Evolutionary conservation across 1,140 invertebrate genomes (phyloP).

Genomic region (Pseudobourletiella spinata): DNA sequence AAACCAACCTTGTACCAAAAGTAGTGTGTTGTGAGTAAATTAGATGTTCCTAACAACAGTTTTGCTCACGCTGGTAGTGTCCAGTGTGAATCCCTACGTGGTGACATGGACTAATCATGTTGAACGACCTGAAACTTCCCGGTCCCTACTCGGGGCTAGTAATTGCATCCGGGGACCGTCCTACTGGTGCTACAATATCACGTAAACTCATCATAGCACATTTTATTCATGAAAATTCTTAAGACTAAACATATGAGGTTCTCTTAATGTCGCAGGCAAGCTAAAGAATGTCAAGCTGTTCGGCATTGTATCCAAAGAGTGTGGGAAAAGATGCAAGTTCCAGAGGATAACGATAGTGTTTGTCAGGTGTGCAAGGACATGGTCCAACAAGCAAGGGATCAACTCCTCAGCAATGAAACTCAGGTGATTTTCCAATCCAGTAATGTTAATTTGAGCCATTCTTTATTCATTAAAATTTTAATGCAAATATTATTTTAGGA

Average conservation of each 20-base stretch:
- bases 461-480: no score
- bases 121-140: not conserved
- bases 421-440: no score
- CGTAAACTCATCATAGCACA: slow-evolving; percentile 45
- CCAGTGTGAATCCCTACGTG: slow-evolving; percentile 15
- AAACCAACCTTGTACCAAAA: no score
- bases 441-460: no score
- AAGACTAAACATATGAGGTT: not conserved
- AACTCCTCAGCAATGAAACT: slow-evolving; percentile 77
- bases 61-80: no score
- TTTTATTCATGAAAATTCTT: not conserved
- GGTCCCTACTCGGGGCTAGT: slow-evolving; percentile 48
- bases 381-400: slow-evolving; percentile 76
- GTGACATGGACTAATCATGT: slow-evolving; percentile 26
- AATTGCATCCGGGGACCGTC: slow-evolving; percentile 70
- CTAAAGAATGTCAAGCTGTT: slow-evolving; percentile 64
- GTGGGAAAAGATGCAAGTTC: slow-evolving; percentile 59
- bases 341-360: slow-evolving; percentile 65
- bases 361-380: slow-evolving; percentile 80
- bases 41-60: no score
- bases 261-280: slow-evolving; percentile 40
- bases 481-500: slow-evolving; percentile 57
- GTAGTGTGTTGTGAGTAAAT: no score
- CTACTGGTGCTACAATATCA: slow-evolving; percentile 72
- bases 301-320: slow-evolving; percentile 71